Percentiles rank a stretch among this genome's conserved stretches.
These are phyloP conservation scores for Camelus dromedarius DNA, from an alignment of 2,113 vertebrate genomes.

Conservation along the genomic window DNA sequence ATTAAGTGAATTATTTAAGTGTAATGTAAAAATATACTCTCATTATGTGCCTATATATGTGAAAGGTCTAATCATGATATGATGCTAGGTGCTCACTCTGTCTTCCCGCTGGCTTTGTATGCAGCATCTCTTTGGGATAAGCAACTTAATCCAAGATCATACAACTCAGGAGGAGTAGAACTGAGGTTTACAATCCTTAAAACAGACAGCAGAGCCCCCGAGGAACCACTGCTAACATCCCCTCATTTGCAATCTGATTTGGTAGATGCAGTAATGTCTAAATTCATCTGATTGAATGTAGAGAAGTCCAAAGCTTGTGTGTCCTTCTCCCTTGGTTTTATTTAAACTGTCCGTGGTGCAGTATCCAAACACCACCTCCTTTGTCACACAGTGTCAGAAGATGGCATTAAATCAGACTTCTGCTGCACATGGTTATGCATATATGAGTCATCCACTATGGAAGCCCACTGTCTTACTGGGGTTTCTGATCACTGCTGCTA, in stretches of 20 bases:
- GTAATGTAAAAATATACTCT: neutral
- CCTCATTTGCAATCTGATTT: neutral
- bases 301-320: neutral
- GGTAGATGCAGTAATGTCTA: neutral
- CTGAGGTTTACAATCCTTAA: neutral
- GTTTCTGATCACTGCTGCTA: neutral
- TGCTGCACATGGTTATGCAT: neutral
- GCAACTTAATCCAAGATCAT: neutral
- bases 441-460: neutral
- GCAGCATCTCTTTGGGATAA: neutral
- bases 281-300: neutral
- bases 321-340: slow-evolving; percentile 18
- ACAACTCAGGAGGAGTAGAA: neutral
- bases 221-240: neutral
- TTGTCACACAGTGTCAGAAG: neutral
- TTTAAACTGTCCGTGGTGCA: neutral
- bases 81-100: neutral
- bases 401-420: neutral
- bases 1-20: slow-evolving; percentile 20
- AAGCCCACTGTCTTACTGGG: neutral
- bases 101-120: neutral
- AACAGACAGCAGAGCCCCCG: neutral
- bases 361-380: neutral
- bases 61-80: neutral
- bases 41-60: slow-evolving; percentile 3